These are phyloP conservation scores for Cyprinodon brontotheroides DNA, from an alignment of 2,113 vertebrate genomes.

Conservation along the genomic window DNA sequence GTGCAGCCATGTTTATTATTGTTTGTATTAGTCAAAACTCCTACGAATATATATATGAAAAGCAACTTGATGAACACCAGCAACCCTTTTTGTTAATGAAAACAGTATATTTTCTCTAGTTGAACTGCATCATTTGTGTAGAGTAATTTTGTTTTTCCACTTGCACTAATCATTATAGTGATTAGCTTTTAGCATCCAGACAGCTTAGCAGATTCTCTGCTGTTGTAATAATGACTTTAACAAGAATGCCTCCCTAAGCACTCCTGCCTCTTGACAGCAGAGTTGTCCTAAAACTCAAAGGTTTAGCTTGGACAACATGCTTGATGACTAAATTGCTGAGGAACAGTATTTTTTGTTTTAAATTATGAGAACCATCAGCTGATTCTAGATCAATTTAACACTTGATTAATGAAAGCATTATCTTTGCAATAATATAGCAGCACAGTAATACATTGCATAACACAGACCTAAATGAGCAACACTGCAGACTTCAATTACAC, in stretches of 20 bases:
- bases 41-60: conserved; percentile 11
- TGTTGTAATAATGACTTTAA: conserved; percentile 37
- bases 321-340: background rate
- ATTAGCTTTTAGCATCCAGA: conserved; percentile 44
- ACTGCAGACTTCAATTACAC: background rate
- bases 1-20: background rate
- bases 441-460: background rate
- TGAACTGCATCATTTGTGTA: conserved; percentile 22
- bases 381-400: background rate
- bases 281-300: background rate
- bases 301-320: background rate
- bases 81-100: conserved; percentile 38
- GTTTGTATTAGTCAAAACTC: background rate
- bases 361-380: background rate
- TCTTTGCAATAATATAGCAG: background rate
- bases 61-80: conserved; percentile 60
- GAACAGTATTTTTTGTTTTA: background rate
- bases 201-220: conserved; percentile 7
- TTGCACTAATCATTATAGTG: conserved; percentile 44
- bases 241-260: conserved; percentile 14
- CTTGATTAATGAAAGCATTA: background rate
- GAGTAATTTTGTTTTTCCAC: conserved; percentile 42
- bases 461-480: background rate
- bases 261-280: conserved; percentile 20
- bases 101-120: conserved; percentile 26